Conservation (phyloP, 2,113 vertebrate genomes). For the Silurus meridionalis region DNA sequence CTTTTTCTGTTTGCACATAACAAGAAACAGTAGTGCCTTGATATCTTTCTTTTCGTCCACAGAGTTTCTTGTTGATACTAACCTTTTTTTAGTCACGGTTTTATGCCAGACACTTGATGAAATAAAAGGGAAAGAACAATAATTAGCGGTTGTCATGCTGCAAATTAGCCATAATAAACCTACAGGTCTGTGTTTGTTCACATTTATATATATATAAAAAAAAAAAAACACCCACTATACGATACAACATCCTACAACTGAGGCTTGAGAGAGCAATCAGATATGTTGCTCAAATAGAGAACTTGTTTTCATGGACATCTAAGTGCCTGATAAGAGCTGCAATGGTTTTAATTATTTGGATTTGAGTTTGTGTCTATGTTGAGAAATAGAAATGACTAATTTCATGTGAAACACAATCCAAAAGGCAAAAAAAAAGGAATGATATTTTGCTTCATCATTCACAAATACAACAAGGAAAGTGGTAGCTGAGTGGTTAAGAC, state of each 20-base stretch:
- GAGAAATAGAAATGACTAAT: not conserved
- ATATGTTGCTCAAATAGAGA: not conserved
- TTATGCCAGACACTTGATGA: not conserved
- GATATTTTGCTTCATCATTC: no score
- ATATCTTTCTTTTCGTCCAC: not conserved
- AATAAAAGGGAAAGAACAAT: not conserved
- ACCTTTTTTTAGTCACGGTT: not conserved
- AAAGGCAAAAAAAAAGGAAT: no score
- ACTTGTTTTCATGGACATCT: not conserved
- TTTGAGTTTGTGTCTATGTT: not conserved
- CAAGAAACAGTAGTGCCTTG: not conserved
- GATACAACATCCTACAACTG: not conserved
- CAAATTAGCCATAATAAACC: not conserved
- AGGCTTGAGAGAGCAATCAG: not conserved
- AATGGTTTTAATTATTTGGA: not conserved
- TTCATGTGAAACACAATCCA: no score
- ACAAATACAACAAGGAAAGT: no score
- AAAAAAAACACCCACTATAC: conserved; percentile 4
- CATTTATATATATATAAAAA: not conserved
- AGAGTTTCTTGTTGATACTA: not conserved
- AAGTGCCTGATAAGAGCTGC: not conserved
- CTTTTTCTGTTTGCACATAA: not conserved
- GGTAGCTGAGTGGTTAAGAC: no score
- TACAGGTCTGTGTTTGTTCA: not conserved
- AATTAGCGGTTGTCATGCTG: not conserved